These are phyloP conservation scores for Catharus fuscescens DNA, from an alignment of 2,113 vertebrate species.

Conservation along the genomic window DNA sequence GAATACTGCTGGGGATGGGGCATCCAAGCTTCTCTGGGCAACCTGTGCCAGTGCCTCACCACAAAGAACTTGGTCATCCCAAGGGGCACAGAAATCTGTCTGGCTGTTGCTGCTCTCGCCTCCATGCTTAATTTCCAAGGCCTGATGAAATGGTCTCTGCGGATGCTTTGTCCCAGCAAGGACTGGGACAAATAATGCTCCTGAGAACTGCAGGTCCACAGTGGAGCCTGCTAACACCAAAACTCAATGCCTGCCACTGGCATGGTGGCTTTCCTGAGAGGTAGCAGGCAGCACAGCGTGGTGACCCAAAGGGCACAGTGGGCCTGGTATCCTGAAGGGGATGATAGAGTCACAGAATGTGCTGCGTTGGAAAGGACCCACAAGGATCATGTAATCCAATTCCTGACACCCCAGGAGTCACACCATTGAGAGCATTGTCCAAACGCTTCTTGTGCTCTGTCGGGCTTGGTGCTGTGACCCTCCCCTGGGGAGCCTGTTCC, in stretches of 20 bases:
- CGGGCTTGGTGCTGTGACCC: not conserved
- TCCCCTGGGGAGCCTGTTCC: not conserved
- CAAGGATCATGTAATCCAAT: accelerated
- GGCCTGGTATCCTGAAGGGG: not conserved
- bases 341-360: not conserved
- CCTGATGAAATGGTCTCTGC: accelerated
- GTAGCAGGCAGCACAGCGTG: not conserved
- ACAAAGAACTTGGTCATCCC: not conserved
- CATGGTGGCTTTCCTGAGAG: not conserved
- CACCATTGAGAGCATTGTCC: not conserved
- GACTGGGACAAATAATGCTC: not conserved
- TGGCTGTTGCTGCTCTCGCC: accelerated
- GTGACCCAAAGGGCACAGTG: not conserved
- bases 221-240: accelerated
- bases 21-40: not conserved
- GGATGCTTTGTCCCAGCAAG: not conserved
- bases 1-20: not conserved
- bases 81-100: no score
- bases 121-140: not conserved
- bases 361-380: not conserved
- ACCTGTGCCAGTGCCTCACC: not conserved
- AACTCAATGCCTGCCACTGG: accelerated
- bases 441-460: not conserved
- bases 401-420: no score
- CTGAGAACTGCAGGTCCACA: not conserved